Percentiles rank a stretch among this genome's conserved stretches.
phyloP scores from a whole-genome alignment of 2,888 invertebrate genomes.

The Dorcus parallelipipedus region DNA sequence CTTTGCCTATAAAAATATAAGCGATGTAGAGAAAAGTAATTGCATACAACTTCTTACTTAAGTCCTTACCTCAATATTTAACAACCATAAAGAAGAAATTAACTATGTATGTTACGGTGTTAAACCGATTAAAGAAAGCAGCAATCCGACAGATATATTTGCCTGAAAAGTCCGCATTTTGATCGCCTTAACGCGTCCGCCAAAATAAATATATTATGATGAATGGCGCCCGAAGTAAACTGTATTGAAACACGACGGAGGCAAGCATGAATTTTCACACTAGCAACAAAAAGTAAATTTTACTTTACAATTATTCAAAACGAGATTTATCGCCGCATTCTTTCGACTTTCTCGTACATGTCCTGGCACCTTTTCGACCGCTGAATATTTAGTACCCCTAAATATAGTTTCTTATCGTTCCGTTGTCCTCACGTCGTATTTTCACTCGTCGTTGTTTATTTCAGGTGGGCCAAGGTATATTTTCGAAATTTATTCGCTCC shows the following conservation, averaged over 20 bases:
- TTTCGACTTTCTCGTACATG: slow-evolving; percentile 5
- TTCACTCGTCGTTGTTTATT: background rate
- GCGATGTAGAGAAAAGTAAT: too few species aligned
- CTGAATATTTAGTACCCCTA: slow-evolving; percentile 5
- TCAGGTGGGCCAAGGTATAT: background rate
- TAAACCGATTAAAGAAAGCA: background rate
- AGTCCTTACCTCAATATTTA: too few species aligned
- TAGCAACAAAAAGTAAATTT: slow-evolving; percentile 4
- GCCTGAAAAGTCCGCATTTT: background rate
- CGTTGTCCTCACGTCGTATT: slow-evolving; percentile 5
- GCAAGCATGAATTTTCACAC: slow-evolving; percentile 2
- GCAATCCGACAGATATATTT: background rate
- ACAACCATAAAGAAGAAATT: too few species aligned
- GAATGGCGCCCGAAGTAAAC: slow-evolving; percentile 2
- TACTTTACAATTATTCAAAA: slow-evolving; percentile 10
- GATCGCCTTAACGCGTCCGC: background rate
- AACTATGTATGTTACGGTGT: too few species aligned
- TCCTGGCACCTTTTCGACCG: slow-evolving; percentile 4
- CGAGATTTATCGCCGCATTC: slow-evolving; percentile 7
- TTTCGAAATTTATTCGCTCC: background rate
- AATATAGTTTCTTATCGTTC: slow-evolving; percentile 5
- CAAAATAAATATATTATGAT: slow-evolving; percentile 9
- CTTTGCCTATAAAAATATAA: too few species aligned
- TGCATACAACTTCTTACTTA: too few species aligned
- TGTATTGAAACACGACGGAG: slow-evolving; percentile 1